Base-by-base conservation (phyloP, 37 sponge, comb jelly and placozoan species). In the Haliclona indistincta region DNA sequence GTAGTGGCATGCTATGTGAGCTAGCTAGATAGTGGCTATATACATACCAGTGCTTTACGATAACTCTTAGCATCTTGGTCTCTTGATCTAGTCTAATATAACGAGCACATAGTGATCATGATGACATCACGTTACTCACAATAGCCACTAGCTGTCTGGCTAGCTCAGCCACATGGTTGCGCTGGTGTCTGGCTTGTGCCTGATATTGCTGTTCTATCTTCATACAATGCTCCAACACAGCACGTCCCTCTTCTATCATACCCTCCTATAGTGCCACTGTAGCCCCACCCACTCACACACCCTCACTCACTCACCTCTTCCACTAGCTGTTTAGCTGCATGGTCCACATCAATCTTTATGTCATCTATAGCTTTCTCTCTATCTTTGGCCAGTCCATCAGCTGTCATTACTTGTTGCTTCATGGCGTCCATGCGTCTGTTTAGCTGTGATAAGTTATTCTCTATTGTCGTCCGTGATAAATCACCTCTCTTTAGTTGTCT, bases 81-180 rank as follows among this genome's bases (percentile, higher is more conserved):
- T 8, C 85, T 80, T 20, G 56, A 45, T 41, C 75, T 84, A 42
- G 85, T 80, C 80, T 84, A 61, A 10, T 2, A 34, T 23, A 23
- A 26, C 22, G 17, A 7, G 2, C 25, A 25, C 51, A n/a, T n/a
- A 20, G 23, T 60, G 7, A 8, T 26, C 62, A 29, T 29, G 17
- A 34, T 34, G 38, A 41, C 4, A 41, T 22, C n/a, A n/a, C 4
- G 6, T 22, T 19, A 37, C 73, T 44, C 55, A 86, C 86, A 67
- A 73, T 72, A 8, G 72, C 38, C 33, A 89, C 85, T 17, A 55
- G 33, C 22, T 84, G 81, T 64, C 71, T 84, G 64, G 41, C 56
- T 55, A 79, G 62, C 19, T 84, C 65, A 3, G 69, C 66, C 23
- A 89, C 63, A 8, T 40, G 42, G 44, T 30, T 47, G 32, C 64